phyloP scores from a whole-genome alignment of 1,140 invertebrate genomes.

The Caenorhabditis inopinata region DNA sequence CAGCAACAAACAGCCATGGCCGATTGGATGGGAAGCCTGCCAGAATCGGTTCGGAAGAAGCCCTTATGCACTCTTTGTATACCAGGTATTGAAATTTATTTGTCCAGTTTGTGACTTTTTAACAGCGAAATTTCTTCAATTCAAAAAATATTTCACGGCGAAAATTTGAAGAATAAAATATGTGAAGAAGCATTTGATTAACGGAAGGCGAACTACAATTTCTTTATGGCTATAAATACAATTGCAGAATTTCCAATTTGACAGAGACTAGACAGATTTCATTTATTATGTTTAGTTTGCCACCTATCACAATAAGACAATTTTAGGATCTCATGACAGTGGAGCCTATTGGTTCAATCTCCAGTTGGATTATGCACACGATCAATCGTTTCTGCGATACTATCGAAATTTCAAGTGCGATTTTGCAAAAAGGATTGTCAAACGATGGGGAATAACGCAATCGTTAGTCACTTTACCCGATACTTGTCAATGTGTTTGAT shows the following conservation, averaged over 20 bases:
- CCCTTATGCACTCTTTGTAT: not conserved
- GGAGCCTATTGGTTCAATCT: conserved; percentile 10
- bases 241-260: no score
- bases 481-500: no score
- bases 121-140: no score
- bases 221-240: no score
- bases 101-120: no score
- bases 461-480: not conserved
- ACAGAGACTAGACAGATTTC: no score
- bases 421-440: not conserved
- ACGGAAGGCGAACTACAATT: no score
- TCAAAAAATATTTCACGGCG: no score
- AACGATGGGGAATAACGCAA: conserved; percentile 11
- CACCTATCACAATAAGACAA: no score
- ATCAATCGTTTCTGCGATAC: not conserved
- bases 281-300: no score
- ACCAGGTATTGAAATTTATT: not conserved
- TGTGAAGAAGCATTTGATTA: no score
- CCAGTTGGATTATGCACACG: not conserved
- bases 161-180: no score
- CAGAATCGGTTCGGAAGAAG: not conserved
- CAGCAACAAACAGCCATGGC: not conserved
- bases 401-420: not conserved
- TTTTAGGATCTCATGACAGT: not conserved
- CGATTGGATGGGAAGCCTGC: conserved; percentile 14